Base-by-base conservation (phyloP, 2,888 invertebrate genomes). In the Cerastis leucographa region DNA sequence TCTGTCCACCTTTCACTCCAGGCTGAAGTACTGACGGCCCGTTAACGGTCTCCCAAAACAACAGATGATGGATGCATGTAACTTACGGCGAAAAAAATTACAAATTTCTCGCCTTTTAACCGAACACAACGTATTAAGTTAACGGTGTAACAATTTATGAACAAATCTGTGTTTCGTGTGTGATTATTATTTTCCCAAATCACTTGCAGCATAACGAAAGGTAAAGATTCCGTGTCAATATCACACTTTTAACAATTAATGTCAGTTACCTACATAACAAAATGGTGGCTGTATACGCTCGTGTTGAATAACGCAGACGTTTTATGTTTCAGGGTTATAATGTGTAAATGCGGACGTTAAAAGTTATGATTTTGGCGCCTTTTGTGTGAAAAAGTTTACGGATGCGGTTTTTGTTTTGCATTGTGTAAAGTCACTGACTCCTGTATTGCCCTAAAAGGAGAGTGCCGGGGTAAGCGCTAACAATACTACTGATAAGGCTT, bases 41-140 rank as follows among this genome's bases (percentile, higher is more conserved):
- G 83, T 86, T 91, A 92, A 92, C 91, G 91, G 91, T 90, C 86
- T 74, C 80, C 78, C 77, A 74, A 85, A 86, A 80, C 76, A 83
- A 84, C 87, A 74, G 71, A 87, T 90, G 90, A 91, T 91, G 89
- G 89, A 91, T 91, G 91, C 87, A 90, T 88, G 88, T 86, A 85
- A 88, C 78, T 87, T 84, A 87, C 86, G 88, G 87, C 87, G 78
- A 71, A 87, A 92, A 93, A 93, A 94, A 94, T 93, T 94, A 94
- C 92, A 90, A 92, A 94, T 95, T 95, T 95, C 94, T 91, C 94
- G 94, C 94, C 92, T 93, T 92, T 94, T 94, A 94, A 88, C 91
- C 88, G 89, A 91, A 92, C 88, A 91, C 88, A 84, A 88, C 89
- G 91, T 93, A 93, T 95, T 95, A 95, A 91, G 91, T 87, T 95